Evolutionary conservation across 2,797 vertebrate species (phyloP), one percentile per base, ranked within the genome.

Genomic region (Phylloscopus collybita): DNA sequence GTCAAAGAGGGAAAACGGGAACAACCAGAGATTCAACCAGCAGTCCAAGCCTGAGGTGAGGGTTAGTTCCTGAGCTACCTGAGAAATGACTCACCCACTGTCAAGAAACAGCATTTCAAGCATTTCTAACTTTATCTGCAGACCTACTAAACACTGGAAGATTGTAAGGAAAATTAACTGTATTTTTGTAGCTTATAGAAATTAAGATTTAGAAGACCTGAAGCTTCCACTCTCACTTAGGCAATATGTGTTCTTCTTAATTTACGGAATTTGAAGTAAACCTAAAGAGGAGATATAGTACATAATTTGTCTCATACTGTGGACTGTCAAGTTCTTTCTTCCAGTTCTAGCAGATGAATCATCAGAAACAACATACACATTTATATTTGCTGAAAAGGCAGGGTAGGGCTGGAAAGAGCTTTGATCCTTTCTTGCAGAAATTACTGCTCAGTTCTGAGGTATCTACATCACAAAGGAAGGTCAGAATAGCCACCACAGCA

Each of bases 251-350:
- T 92, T 79, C 53, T 80, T 84, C 56, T 75, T 66, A 86, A 94
- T 82, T 44, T 70, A 88, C 10, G 74, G 53, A 53, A 60, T 88
- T 93, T 96, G 62, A 94, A 94, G 94, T 92, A 85, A 13, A 85
- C 9, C 40, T n/a, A 44, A 75, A 20, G 17, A 95, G 40, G 10
- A 82, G 22, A 60, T 73, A 62, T 2, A 30, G 26, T 25, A 42
- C 4, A 16, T 47, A 12, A 80, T 85, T 82, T 56, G 34, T 66
- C 17, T 91, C 22, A 26, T 54, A 57, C n/a, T 80, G 40, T 25
- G 25, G 29, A 69, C 44, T 73, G 51, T 30, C 30, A 70, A 70
- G 44, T 75, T 81, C 47, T 65, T 84, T 87, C 62, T 76, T 83
- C 69, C 61, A 53, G 53, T 71, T 78, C 40, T 69, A 71, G 69